Base-by-base conservation (phyloP, 53 echinoderm and acorn worm species). In the Arbacia lixula region DNA sequence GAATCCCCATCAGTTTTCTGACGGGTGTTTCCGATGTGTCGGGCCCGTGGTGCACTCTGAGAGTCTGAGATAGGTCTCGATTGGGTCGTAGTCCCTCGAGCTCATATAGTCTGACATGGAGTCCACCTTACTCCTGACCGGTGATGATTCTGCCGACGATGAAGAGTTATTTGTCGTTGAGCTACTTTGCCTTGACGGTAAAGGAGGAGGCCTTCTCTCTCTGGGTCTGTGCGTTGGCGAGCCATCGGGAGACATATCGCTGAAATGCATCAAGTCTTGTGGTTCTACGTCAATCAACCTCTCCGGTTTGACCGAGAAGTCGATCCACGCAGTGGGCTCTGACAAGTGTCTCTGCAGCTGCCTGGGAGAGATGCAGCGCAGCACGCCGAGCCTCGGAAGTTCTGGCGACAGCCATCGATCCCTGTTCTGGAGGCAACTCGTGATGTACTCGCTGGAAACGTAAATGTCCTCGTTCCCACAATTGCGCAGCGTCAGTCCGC, bases 361-460 rank as follows among this genome's bases (percentile, higher is more conserved):
- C 40, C 79, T 36, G 22, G 79, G 79, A 24, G 79, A 79, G 12
- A 78, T 41, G 29, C 79, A 79, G 3, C 61, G 60, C 41, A 78
- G 79, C 21, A 61, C 79, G 40, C 79, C 60, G 5, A 79, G 79
- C 40, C 79, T 60, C 41, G 60, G 79, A 35, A 43, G 6, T 25
- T 79, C 61, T 22, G 79, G 79, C 40, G 79, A 58, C 61, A 26
- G 37, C 79, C 79, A 79, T 29, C 60, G 60, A 39, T 79, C 79
- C 26, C 61, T 36, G 53, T 74, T 86, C 61, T 86, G 39, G 25
- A 93, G 85, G 83, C 88, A 90, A 55, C 87, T 40, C 12, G 91
- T 84, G 56, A 94, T 94, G 67, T 94, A 94, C 42, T 94, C 94
- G 26, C 89, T 84, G 3, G 94, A 91, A 57, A 94, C 94, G 71